Evolutionary conservation across 2,888 invertebrate species (phyloP).

Genomic region (Congeria kusceri): DNA sequence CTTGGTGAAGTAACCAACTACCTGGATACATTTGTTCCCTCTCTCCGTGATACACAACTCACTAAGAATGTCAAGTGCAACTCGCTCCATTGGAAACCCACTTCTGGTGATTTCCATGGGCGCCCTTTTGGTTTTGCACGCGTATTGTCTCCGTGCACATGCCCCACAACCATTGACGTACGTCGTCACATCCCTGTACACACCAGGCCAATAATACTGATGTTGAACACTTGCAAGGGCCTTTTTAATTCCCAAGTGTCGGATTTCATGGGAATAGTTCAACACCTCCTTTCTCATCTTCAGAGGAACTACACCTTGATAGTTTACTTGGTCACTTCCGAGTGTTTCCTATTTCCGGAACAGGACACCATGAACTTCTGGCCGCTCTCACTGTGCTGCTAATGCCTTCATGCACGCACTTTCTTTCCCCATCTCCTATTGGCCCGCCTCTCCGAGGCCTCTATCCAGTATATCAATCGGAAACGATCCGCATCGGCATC

Average conservation of each 20-base stretch:
- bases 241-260: slow-evolving; percentile 14
- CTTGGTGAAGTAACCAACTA: slow-evolving; percentile 6
- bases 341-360: slow-evolving; percentile 11
- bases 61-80: slow-evolving; percentile 3
- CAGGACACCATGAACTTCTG: not conserved
- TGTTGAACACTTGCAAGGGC: slow-evolving; percentile 7
- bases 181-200: slow-evolving; percentile 4
- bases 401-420: slow-evolving; percentile 12
- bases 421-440: not conserved
- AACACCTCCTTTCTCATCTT: slow-evolving; percentile 4
- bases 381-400: slow-evolving; percentile 1
- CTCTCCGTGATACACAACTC: not conserved
- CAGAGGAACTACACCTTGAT: slow-evolving; percentile 16
- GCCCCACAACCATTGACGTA: slow-evolving; percentile 18
- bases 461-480: not conserved
- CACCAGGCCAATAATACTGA: slow-evolving; percentile 9
- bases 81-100: slow-evolving; percentile 12
- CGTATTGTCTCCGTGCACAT: not conserved
- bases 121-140: slow-evolving; percentile 6
- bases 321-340: not conserved
- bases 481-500: not conserved
- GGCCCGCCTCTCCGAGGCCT: not conserved
- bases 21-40: slow-evolving; percentile 21
- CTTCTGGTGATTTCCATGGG: slow-evolving; percentile 9
- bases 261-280: slow-evolving; percentile 28